These are phyloP conservation scores for Chironex yamaguchii DNA, from an alignment of 30 jellyfish, hydroid and myxozoan genomes.

Conservation along the genomic window DNA sequence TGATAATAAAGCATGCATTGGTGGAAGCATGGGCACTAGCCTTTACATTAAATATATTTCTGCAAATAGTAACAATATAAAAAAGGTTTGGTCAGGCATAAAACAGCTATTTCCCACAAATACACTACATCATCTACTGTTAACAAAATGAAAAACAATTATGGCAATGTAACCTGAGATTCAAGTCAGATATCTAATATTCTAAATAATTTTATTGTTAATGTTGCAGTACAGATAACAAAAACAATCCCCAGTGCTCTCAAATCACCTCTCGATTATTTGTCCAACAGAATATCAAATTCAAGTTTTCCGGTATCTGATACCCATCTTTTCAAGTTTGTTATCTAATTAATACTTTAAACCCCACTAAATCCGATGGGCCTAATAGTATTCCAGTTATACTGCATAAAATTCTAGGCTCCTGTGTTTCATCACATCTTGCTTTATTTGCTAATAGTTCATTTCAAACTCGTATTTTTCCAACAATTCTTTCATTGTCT, in stretches of 20 bases:
- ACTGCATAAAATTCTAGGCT: constrained; percentile 27
- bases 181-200: constrained; percentile 15
- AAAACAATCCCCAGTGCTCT: constrained; percentile 40
- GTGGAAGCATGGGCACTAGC: too few species aligned
- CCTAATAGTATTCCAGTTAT: constrained; percentile 50
- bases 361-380: constrained; percentile 50
- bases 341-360: constrained; percentile 35
- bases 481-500: background rate
- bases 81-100: too few species aligned
- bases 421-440: constrained; percentile 30
- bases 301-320: constrained; percentile 38
- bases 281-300: constrained; percentile 33
- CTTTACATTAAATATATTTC: too few species aligned
- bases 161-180: too few species aligned
- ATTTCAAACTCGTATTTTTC: constrained; percentile 23
- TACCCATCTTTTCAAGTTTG: constrained; percentile 36
- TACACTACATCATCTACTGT: too few species aligned
- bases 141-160: too few species aligned
- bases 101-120: too few species aligned
- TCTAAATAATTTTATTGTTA: constrained; percentile 4
- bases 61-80: too few species aligned
- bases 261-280: constrained; percentile 25
- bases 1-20: too few species aligned
- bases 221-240: constrained; percentile 48
- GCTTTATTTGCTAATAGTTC: constrained; percentile 29